Conservation (phyloP, 2,113 vertebrate species). For the Cisticola juncidis region DNA sequence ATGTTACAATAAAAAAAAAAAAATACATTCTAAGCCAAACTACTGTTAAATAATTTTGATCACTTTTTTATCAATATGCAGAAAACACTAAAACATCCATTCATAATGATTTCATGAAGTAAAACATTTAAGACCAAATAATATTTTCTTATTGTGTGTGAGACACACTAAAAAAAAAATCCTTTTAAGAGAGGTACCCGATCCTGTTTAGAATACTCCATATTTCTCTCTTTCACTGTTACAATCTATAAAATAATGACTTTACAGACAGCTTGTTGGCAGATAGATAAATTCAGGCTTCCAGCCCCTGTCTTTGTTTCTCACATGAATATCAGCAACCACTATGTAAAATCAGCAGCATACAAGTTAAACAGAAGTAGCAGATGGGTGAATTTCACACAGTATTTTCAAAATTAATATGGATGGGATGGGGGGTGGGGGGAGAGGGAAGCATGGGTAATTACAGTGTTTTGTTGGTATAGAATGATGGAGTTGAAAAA, state of each 20-base stretch:
- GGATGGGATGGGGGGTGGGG: background rate
- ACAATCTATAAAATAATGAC: background rate
- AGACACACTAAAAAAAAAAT: background rate
- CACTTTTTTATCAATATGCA: background rate
- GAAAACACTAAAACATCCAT: background rate
- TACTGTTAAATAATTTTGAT: background rate
- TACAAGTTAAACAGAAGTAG: conserved; percentile 42
- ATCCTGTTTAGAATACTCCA: background rate
- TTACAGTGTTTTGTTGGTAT: conserved; percentile 33
- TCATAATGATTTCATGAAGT: background rate
- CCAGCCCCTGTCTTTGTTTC: conserved; percentile 19
- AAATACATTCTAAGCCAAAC: background rate
- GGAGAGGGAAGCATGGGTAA: background rate
- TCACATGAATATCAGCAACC: background rate
- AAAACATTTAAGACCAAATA: background rate
- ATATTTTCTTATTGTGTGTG: background rate
- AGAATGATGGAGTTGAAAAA: conserved; percentile 34
- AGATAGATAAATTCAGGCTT: conserved; percentile 24
- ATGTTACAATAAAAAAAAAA: background rate
- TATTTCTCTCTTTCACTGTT: background rate
- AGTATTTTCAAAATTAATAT: conserved; percentile 34
- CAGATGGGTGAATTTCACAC: conserved; percentile 58
- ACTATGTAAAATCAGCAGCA: conserved; percentile 40
- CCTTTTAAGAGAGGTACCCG: background rate
- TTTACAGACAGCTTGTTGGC: background rate